Percentiles rank a stretch among this genome's conserved stretches.
Conservation (phyloP, 2,888 invertebrate species). For the Isoperla grammatica region DNA sequence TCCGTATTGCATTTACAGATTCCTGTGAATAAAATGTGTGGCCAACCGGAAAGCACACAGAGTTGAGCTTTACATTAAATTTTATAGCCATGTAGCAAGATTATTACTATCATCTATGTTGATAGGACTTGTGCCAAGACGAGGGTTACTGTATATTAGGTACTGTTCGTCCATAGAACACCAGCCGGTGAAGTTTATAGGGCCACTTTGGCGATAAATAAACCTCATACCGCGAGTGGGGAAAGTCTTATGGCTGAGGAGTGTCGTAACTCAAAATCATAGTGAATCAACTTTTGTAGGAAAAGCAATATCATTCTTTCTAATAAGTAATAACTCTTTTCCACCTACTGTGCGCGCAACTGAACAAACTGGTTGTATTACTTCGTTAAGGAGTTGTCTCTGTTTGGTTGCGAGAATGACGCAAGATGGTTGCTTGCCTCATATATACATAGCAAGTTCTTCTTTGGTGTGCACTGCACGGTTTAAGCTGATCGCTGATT, state of each 20-base stretch:
- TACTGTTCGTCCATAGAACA: too few species aligned
- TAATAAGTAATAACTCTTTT: conserved; percentile 24
- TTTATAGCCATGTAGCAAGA: too few species aligned
- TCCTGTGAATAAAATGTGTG: too few species aligned
- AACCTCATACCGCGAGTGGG: conserved; percentile 20
- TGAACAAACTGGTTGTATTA: conserved; percentile 8
- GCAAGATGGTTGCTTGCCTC: not conserved
- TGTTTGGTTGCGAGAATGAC: not conserved
- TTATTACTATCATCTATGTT: too few species aligned
- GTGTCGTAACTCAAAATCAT: conserved; percentile 20
- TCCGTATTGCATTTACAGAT: too few species aligned
- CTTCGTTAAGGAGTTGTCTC: conserved; percentile 2
- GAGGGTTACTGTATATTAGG: too few species aligned
- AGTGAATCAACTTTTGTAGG: not conserved
- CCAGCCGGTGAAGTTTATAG: conserved; percentile 20
- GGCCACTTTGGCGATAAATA: conserved; percentile 19
- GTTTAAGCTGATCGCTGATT: conserved; percentile 7
- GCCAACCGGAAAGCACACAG: too few species aligned
- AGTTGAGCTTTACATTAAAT: too few species aligned
- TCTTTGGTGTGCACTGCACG: not conserved
- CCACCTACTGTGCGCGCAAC: not conserved
- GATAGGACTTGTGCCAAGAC: too few species aligned
- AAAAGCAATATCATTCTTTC: conserved; percentile 23
- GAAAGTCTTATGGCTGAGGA: conserved; percentile 19
- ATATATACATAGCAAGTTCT: not conserved